phyloP scores from a whole-genome alignment of 1,140 invertebrate species.

The Druon quercuslanigerum region DNA sequence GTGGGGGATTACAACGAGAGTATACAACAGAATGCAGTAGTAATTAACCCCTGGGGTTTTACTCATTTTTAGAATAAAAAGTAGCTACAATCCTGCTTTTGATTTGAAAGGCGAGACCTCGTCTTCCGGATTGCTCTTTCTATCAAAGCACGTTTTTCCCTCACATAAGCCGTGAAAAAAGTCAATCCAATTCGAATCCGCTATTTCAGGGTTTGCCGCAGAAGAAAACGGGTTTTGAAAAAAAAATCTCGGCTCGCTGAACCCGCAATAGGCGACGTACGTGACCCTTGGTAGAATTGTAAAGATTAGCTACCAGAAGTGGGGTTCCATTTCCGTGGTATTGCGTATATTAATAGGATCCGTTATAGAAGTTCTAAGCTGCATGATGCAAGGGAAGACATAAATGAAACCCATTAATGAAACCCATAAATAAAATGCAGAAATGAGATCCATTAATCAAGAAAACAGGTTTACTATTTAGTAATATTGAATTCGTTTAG shows the following conservation, averaged over 20 bases:
- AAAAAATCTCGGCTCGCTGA: neutral
- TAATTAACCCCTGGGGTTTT: no score
- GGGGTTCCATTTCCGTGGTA: slow-evolving; percentile 24
- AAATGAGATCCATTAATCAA: slow-evolving; percentile 10
- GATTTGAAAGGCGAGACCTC: no score
- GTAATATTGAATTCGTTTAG: neutral
- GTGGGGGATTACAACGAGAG: no score
- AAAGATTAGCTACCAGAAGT: slow-evolving; percentile 33
- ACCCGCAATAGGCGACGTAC: slow-evolving; percentile 17
- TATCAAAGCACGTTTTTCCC: no score
- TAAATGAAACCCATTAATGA: slow-evolving; percentile 12
- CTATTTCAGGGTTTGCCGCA: slow-evolving; percentile 23
- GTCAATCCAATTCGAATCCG: slow-evolving; percentile 13
- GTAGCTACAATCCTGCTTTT: no score
- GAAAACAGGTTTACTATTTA: neutral
- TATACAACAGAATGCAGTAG: no score
- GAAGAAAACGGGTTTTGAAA: slow-evolving; percentile 41
- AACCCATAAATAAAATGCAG: slow-evolving; percentile 1
- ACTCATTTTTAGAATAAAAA: no score
- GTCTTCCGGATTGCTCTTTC: no score
- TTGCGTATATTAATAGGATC: slow-evolving; percentile 30
- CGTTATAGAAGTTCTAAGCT: slow-evolving; percentile 23
- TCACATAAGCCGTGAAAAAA: no score
- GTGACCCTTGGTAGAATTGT: slow-evolving; percentile 31
- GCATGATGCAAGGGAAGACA: neutral